Conservation (phyloP, 2,888 invertebrate species). For the Hermaeophaga mercurialis region DNA sequence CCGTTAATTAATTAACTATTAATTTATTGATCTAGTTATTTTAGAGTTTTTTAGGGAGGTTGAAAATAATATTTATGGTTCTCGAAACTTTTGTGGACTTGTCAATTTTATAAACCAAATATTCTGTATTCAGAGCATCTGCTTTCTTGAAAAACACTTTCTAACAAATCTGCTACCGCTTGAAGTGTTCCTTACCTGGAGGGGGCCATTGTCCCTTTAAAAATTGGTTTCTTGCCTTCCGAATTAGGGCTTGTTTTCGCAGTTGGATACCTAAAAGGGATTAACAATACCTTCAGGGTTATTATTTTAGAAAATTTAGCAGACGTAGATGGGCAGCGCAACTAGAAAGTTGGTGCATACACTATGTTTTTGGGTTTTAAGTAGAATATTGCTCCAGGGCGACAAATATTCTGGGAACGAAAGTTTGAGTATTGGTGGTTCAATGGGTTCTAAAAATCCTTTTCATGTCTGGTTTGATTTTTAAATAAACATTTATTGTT, state of each 20-base stretch:
- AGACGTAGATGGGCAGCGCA: background rate
- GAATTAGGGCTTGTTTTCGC: constrained; percentile 53
- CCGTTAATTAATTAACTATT: too few species aligned
- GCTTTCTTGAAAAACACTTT: constrained; percentile 43
- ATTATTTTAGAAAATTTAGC: constrained; percentile 17
- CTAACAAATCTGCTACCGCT: constrained; percentile 41
- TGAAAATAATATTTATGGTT: too few species aligned
- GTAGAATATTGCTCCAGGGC: background rate
- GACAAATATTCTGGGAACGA: background rate
- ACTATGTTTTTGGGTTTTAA: background rate
- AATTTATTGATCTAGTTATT: too few species aligned
- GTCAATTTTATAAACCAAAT: constrained; percentile 2
- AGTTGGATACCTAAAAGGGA: constrained; percentile 48
- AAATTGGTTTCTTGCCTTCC: constrained; percentile 50
- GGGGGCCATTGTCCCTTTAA: constrained; percentile 50
- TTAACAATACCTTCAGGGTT: constrained; percentile 9
- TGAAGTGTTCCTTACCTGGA: constrained; percentile 43
- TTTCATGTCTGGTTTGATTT: constrained; percentile 1
- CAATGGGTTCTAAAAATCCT: background rate
- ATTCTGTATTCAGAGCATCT: constrained; percentile 37
- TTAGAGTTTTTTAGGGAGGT: too few species aligned
- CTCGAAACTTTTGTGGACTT: too few species aligned
- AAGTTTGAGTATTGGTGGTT: background rate
- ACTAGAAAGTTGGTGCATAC: background rate
- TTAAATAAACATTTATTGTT: constrained; percentile 3